Percentiles rank a stretch among this genome's conserved stretches.
phyloP scores from a whole-genome alignment of 2,113 vertebrate species.

The Phyllopteryx taeniolatus region DNA sequence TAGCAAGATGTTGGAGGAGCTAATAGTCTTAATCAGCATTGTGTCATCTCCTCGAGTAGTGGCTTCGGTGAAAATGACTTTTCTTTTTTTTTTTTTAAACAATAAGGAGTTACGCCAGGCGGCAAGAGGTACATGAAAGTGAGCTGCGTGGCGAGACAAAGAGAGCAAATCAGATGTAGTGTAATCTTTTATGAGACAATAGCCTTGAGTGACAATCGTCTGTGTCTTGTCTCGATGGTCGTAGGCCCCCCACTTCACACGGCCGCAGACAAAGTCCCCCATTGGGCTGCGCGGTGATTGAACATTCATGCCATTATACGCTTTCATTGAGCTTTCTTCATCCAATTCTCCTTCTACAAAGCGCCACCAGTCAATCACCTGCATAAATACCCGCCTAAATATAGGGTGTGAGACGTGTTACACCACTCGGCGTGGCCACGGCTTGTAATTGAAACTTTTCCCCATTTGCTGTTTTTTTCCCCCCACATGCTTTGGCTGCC shows the following conservation, averaged over 20 bases:
- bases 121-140: neutral
- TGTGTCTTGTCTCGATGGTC: constrained; percentile 8
- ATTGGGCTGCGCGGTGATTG: constrained; percentile 24
- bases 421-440: constrained; percentile 65
- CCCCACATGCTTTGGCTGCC: constrained; percentile 70
- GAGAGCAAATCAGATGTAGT: neutral
- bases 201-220: constrained; percentile 38
- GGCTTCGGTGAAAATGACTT: too few species aligned
- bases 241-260: constrained; percentile 50
- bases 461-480: constrained; percentile 59
- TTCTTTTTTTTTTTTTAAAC: too few species aligned
- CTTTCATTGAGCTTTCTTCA: constrained; percentile 50
- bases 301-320: constrained; percentile 72
- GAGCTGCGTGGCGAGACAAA: neutral
- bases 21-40: too few species aligned
- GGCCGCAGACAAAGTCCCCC: constrained; percentile 17
- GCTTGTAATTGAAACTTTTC: constrained; percentile 89
- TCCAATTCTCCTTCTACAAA: constrained; percentile 60
- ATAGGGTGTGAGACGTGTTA: constrained; percentile 78
- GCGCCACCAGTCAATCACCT: constrained; percentile 74
- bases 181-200: constrained; percentile 46
- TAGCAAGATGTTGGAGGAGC: too few species aligned
- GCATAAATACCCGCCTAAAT: constrained; percentile 72
- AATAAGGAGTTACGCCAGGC: neutral
- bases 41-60: too few species aligned